Base-by-base conservation (phyloP, 2,113 vertebrate species). In the Symphodus melops region DNA sequence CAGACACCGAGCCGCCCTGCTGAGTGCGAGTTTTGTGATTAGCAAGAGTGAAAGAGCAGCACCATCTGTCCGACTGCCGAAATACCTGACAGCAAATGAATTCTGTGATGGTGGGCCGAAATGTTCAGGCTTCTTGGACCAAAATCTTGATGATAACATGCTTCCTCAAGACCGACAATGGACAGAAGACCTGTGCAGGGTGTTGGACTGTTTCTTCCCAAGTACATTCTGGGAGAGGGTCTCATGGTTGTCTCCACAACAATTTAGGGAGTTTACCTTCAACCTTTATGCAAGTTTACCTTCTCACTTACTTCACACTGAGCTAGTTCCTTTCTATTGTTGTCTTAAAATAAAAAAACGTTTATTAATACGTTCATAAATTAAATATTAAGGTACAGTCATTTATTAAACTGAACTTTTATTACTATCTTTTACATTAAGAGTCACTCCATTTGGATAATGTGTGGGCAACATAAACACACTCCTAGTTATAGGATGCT, bases 1-100 rank as follows among this genome's bases (percentile, higher is more conserved):
- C 63, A 68, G 88, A 84, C 81, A 68, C 59, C 20, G 69, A 75
- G 70, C 58, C 56, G 3, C 64, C 85, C 83, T 19, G 54, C 76
- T 54, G 79, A 79, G 81, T 83, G 89, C 20, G 77, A 88, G 62
- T 70, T 88, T 78, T 72, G 81, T 81, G 79, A 87, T 87, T 70
- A 82, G 71, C 71, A 68, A 75, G 77, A 87, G 76, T 77, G 80
- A 86, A 88, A 77, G 52, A 86, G 71, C 74, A 82, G 74, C 13
- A 54, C 83, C 87, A 89, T 88, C 89, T 89, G 87, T 84, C 48
- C 5, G 60, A 37, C 62, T 57, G 82, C 79, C 52, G 21, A 68
- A 60, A 68, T 73, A 89, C 86, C 86, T 86, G 83, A 78, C 72
- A 61, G 72, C 70, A 58, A 68, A 68, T 77, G 81, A 79, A 14